Evolutionary conservation across 1,140 invertebrate species (phyloP).

Genomic region (Chionoecetes opilio): DNA sequence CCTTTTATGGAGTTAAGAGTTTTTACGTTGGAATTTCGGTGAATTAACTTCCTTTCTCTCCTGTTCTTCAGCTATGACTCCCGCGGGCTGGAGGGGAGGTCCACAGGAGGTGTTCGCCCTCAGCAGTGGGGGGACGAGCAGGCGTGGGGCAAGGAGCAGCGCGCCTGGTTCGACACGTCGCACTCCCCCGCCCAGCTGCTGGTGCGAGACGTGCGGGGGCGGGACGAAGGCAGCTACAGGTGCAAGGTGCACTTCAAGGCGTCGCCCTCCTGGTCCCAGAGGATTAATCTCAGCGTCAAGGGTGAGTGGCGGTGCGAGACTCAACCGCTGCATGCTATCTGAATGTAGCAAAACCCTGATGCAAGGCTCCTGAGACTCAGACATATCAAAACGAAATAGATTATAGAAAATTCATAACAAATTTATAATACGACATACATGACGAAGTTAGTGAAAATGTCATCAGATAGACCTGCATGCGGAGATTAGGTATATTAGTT

Average conservation of each 20-base stretch:
- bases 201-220: slow-evolving; percentile 75
- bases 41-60: background rate
- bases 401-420: background rate
- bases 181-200: slow-evolving; percentile 76
- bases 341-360: background rate
- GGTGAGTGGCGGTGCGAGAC: slow-evolving; percentile 49
- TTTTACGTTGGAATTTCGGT: too few relatives aligned
- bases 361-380: background rate
- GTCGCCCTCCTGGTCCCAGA: slow-evolving; percentile 80
- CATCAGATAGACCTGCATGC: too few relatives aligned
- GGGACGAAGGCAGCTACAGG: slow-evolving; percentile 78
- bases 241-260: slow-evolving; percentile 80
- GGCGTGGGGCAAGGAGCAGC: slow-evolving; percentile 59
- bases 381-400: background rate
- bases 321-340: background rate
- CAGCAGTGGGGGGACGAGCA: slow-evolving; percentile 72
- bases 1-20: too few relatives aligned
- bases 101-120: background rate
- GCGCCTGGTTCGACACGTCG: slow-evolving; percentile 78
- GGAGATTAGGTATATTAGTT: too few relatives aligned
- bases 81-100: slow-evolving; percentile 51
- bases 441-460: too few relatives aligned
- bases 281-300: slow-evolving; percentile 77
- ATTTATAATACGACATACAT: background rate
- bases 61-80: slow-evolving; percentile 71